Evolutionary conservation across 2,113 vertebrate species (phyloP).

Genomic region (Atherinomorus stipes): DNA sequence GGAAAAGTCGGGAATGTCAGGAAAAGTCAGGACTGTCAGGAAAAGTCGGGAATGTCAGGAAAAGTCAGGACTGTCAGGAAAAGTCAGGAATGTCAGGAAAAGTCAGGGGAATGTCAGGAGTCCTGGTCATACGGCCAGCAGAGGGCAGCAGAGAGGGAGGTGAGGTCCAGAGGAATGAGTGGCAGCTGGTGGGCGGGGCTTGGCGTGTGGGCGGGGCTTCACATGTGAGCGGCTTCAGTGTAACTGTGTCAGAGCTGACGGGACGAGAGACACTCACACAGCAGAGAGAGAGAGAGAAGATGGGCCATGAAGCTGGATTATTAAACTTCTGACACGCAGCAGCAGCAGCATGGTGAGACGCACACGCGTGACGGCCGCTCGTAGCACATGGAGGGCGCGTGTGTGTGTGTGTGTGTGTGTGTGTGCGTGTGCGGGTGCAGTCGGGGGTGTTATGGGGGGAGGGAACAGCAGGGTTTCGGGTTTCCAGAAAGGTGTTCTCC

Average conservation of each 20-base stretch:
- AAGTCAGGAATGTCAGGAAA: no score
- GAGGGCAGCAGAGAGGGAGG: slow-evolving; percentile 31
- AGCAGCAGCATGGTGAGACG: slow-evolving; percentile 74
- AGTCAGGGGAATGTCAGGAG: no score
- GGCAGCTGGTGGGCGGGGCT: slow-evolving; percentile 67
- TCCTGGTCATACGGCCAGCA: slow-evolving; percentile 32
- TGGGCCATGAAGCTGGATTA: slow-evolving; percentile 48
- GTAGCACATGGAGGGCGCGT: background rate
- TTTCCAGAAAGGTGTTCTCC: slow-evolving; percentile 20
- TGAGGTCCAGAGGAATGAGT: slow-evolving; percentile 23
- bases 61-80: no score
- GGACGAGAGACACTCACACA: slow-evolving; percentile 10
- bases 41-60: no score
- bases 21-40: no score
- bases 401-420: slow-evolving; percentile 8
- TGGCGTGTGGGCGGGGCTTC: slow-evolving; percentile 25
- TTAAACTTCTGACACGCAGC: slow-evolving; percentile 14
- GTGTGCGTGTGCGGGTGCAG: background rate
- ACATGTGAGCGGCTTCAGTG: slow-evolving; percentile 36
- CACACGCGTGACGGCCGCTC: no score
- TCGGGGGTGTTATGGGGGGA: slow-evolving; percentile 9
- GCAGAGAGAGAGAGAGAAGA: slow-evolving; percentile 44
- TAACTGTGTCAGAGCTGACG: slow-evolving; percentile 62
- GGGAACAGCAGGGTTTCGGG: slow-evolving; percentile 27
- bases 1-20: no score